Evolutionary conservation across 2,888 invertebrate species (phyloP).

Genomic region (Aleiodes alternator): DNA sequence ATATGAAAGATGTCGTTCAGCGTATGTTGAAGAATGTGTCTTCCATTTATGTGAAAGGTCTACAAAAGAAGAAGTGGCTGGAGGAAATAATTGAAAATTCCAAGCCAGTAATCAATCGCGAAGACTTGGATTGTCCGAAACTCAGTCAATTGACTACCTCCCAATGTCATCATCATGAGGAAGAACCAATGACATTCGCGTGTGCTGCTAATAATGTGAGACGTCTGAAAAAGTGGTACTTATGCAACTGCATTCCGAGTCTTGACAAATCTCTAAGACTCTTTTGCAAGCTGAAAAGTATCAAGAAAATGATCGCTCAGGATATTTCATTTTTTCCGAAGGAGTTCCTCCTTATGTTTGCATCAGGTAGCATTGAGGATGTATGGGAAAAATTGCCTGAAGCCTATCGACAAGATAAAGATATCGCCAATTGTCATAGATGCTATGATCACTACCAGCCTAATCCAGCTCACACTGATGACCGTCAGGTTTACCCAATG

Average conservation of each 20-base stretch:
- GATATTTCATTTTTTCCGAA: conserved; percentile 14
- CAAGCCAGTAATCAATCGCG: neutral
- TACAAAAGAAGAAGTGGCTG: conserved; percentile 16
- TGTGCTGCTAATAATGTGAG: conserved; percentile 11
- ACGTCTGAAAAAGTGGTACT: neutral
- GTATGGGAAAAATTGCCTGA: conserved; percentile 10
- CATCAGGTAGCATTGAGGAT: neutral
- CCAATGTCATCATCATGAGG: neutral
- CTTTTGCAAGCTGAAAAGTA: conserved; percentile 15
- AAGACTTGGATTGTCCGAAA: neutral
- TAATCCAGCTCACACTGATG: no score
- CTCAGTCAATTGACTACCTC: neutral
- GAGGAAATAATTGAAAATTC: neutral
- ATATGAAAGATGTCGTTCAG: neutral
- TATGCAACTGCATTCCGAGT: neutral
- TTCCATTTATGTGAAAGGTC: neutral
- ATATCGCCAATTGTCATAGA: neutral
- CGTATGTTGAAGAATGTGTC: neutral
- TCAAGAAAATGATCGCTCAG: conserved; percentile 3
- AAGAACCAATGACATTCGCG: neutral
- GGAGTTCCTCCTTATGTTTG: neutral
- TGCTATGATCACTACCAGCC: neutral
- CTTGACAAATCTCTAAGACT: neutral
- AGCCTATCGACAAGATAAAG: neutral
- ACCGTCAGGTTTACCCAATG: neutral